phyloP scores from a whole-genome alignment of 2,888 invertebrate genomes.

The Tipula unca region DNA sequence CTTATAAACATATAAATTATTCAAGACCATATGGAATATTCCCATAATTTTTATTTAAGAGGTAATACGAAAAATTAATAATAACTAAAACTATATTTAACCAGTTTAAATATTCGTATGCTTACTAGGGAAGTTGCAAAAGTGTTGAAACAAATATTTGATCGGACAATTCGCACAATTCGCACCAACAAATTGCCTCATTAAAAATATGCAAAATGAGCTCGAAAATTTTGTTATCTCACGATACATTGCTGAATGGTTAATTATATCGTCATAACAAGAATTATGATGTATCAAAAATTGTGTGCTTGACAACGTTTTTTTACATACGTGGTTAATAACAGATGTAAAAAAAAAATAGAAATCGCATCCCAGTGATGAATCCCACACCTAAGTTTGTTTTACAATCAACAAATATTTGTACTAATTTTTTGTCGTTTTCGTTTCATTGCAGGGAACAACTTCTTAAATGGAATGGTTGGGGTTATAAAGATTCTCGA shows the following conservation, averaged over 20 bases:
- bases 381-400: not conserved
- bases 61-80: too few species aligned
- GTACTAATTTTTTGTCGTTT: conserved; percentile 16
- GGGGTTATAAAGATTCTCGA: conserved; percentile 97
- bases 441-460: conserved; percentile 62
- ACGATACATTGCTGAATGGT: not conserved
- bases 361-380: not conserved
- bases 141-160: not conserved
- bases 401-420: not conserved
- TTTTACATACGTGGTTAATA: not conserved
- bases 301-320: not conserved
- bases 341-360: not conserved
- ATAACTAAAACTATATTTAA: too few species aligned
- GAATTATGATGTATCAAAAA: not conserved
- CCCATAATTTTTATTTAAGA: too few species aligned
- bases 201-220: too few species aligned
- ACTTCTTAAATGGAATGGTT: conserved; percentile 95
- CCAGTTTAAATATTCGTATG: too few species aligned
- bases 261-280: not conserved
- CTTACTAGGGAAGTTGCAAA: not conserved
- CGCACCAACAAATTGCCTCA: not conserved
- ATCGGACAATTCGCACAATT: not conserved
- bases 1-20: too few species aligned
- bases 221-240: not conserved
- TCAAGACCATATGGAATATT: too few species aligned